These are phyloP conservation scores for Microtus montanus DNA, from an alignment of 2,113 vertebrate genomes.

Conservation along the genomic window DNA sequence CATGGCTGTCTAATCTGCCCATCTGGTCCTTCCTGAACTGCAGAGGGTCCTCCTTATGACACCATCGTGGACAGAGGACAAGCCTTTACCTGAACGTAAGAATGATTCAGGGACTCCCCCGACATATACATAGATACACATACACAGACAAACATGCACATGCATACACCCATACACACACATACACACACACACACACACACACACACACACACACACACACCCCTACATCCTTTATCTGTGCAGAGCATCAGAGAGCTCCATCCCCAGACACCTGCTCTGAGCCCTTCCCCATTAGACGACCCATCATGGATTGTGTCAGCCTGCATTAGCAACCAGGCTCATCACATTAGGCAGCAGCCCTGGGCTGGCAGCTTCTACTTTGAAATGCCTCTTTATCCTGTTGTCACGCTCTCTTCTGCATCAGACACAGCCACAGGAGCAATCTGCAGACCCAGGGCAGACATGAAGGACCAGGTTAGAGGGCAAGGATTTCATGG, in stretches of 20 bases:
- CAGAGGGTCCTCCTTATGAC: background rate
- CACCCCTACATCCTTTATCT: background rate
- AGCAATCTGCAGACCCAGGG: conserved; percentile 45
- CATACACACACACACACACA: no score
- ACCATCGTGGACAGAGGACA: fast-evolving
- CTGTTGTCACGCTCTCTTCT: conserved; percentile 60
- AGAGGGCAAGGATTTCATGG: background rate
- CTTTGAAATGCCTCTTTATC: conserved; percentile 75
- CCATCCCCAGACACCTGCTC: conserved; percentile 62
- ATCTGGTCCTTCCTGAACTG: background rate
- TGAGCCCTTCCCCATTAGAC: conserved; percentile 49
- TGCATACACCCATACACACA: background rate
- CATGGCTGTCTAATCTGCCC: background rate
- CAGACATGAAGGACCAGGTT: conserved; percentile 52
- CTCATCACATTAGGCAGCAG: conserved; percentile 75
- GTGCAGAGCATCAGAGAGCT: background rate
- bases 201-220: background rate
- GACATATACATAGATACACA: background rate
- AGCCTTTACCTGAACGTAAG: background rate
- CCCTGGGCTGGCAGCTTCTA: conserved; percentile 76
- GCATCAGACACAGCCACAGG: conserved; percentile 61
- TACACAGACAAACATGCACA: background rate
- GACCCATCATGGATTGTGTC: conserved; percentile 80
- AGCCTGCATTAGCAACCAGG: conserved; percentile 79
- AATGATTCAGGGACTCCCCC: fast-evolving